Evolutionary conservation across 2,113 vertebrate species (phyloP), one percentile per base, ranked within the genome.

Genomic region (Bagarius yarrelli): DNA sequence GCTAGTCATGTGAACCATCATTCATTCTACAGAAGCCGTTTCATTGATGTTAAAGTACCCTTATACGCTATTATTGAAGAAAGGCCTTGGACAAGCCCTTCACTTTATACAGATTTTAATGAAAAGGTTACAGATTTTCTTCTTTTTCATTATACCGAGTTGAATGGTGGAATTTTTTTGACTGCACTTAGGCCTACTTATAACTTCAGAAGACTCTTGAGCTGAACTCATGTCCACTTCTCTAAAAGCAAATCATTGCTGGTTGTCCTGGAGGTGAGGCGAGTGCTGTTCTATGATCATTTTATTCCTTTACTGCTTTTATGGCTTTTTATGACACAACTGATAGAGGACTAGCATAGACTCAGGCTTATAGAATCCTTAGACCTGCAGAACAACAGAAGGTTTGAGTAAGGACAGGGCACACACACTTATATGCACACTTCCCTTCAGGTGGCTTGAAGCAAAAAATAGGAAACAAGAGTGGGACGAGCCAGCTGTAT

Each of bases 401-500:
- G 13, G 44, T 75, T 19, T 50, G 36, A 61, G 57, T 66, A 56
- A 79, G 81, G 86, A 88, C 76, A 83, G 76, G 70, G 77, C 50
- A 55, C 1, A 34, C 27, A 72, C 25, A 55, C 50, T 13, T 4
- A 21, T 16, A 52, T 25, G 52, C 36, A 71, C 47, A 53, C 44
- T 71, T 72, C 79, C 66, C 52, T 80, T 78, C 50, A 70, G 36
- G 72, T 76, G 73, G 34, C 72, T 53, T 77, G 75, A 34, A 79
- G 82, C 80, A 81, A 55, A 76, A 27, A 53, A 6, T 71, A 73
- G 72, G 75, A 27, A 81, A 74, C 63, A 82, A 53, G 74, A 44
- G 86, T 84, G 8, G n/a, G 76, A 79, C 74, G 25, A 6, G 82
- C 74, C 90, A 88, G 86, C 89, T 91, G 90, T 77, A 87, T 91